Percentiles rank a stretch among this genome's conserved stretches.
Conservation (phyloP, 2,888 invertebrate species). For the Ochropleura plecta region DNA sequence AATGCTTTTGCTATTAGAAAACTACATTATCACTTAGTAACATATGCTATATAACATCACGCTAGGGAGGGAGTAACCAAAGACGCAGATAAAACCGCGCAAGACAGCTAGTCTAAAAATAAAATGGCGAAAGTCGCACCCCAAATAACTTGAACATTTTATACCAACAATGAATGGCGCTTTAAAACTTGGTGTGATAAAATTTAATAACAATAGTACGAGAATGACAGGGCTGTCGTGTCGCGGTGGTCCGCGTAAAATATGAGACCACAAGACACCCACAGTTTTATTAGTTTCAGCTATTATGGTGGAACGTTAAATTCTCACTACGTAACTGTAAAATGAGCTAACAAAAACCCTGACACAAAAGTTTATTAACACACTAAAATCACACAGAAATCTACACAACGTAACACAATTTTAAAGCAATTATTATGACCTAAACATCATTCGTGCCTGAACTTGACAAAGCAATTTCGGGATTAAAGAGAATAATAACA, state of each 20-base stretch:
- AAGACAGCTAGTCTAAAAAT: neutral
- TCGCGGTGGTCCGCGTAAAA: conserved; percentile 44
- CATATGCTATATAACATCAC: too few relatives aligned
- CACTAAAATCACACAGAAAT: conserved; percentile 8
- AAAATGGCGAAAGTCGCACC: conserved; percentile 23
- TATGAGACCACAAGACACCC: conserved; percentile 48
- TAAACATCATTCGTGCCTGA: conserved; percentile 41
- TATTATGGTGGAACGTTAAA: conserved; percentile 35
- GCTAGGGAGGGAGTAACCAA: too few relatives aligned
- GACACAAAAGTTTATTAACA: conserved; percentile 1
- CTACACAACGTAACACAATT: conserved; percentile 27
- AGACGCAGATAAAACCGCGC: too few relatives aligned
- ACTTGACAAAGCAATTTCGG: conserved; percentile 57
- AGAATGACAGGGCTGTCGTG: conserved; percentile 48
- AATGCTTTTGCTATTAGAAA: too few relatives aligned
- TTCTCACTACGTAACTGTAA: conserved; percentile 23
- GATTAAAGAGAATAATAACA: conserved; percentile 55
- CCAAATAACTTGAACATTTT: conserved; percentile 20
- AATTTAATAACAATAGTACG: conserved; percentile 64
- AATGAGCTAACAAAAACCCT: conserved; percentile 31
- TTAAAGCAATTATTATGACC: conserved; percentile 37
- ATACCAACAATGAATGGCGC: conserved; percentile 39
- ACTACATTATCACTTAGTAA: too few relatives aligned
- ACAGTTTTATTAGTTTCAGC: conserved; percentile 58
- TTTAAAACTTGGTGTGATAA: conserved; percentile 45